Conservation (phyloP, 2,113 vertebrate species). For the Propithecus coquereli region DNA sequence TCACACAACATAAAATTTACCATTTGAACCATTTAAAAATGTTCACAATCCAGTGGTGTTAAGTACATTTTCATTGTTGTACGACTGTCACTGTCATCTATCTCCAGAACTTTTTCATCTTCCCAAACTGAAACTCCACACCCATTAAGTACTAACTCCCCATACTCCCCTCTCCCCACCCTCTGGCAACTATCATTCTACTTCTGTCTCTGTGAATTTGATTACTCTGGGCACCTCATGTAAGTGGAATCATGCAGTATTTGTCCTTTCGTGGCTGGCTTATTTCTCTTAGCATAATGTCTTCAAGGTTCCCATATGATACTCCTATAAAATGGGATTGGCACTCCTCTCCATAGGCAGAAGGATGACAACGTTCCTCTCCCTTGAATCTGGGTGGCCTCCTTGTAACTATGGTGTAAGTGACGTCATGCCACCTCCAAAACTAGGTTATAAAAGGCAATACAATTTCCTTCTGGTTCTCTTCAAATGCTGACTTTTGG, state of each 20-base stretch:
- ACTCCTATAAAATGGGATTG: not conserved
- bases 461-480: not conserved
- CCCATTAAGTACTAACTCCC: not conserved
- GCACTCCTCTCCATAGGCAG: not conserved
- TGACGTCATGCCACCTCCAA: not conserved
- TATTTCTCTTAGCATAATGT: not conserved
- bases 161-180: not conserved
- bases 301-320: not conserved
- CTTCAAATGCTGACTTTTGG: conserved; percentile 10
- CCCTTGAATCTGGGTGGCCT: not conserved
- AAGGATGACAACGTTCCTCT: not conserved
- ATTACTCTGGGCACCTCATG: not conserved
- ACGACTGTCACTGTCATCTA: not conserved
- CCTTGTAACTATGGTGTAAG: not conserved
- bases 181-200: not conserved
- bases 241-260: not conserved
- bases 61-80: not conserved
- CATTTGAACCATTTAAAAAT: not conserved
- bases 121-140: not conserved
- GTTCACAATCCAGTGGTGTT: not conserved
- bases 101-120: not conserved
- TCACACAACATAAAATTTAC: not conserved
- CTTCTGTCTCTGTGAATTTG: not conserved
- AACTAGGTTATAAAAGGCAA: not conserved
- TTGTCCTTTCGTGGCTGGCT: not conserved